These are phyloP conservation scores for Lethenteron reissneri DNA, from an alignment of 2,113 vertebrate species.

Conservation along the genomic window DNA sequence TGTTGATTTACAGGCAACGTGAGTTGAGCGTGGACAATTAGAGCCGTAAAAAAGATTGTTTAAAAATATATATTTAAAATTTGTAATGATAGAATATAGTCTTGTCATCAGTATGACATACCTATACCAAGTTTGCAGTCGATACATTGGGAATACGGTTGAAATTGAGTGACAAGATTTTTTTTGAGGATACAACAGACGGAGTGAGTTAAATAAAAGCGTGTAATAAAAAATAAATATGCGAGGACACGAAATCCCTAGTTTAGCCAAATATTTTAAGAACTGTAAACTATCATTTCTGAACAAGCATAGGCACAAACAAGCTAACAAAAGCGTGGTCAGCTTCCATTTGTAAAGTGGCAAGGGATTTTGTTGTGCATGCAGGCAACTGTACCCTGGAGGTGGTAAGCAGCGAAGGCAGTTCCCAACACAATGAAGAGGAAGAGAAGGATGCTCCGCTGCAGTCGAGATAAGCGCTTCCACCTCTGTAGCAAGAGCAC, in stretches of 20 bases:
- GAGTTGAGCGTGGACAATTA: too few relatives aligned
- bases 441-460: conserved; percentile 50
- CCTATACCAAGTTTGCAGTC: too few relatives aligned
- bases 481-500: conserved; percentile 35
- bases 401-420: conserved; percentile 31
- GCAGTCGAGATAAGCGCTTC: conserved; percentile 76
- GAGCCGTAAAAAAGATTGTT: too few relatives aligned
- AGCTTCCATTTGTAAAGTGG: background rate
- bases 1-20: too few relatives aligned
- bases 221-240: too few relatives aligned
- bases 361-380: conserved; percentile 26
- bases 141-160: too few relatives aligned
- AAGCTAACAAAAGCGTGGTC: background rate
- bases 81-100: too few relatives aligned
- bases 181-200: too few relatives aligned
- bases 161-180: too few relatives aligned
- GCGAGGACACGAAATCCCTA: background rate
- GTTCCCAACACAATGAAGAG: conserved; percentile 32
- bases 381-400: conserved; percentile 27
- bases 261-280: background rate
- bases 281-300: background rate
- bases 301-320: background rate
- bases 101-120: too few relatives aligned
- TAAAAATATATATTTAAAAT: too few relatives aligned
- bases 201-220: too few relatives aligned